These are phyloP conservation scores for Eupeodes corollae DNA, from an alignment of 1,140 invertebrate species.

Conservation along the genomic window DNA sequence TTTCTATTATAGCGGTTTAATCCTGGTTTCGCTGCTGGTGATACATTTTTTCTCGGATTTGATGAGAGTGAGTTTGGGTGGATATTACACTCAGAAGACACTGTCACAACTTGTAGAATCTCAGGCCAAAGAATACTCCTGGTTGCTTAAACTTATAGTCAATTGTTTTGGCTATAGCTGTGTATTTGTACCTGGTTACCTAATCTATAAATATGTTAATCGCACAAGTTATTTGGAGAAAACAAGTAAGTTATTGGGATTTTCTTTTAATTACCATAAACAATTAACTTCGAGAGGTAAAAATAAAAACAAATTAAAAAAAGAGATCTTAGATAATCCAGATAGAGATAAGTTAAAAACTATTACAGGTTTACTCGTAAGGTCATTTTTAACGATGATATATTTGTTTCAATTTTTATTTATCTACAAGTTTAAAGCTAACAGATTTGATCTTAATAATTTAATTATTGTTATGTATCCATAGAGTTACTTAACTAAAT, in stretches of 20 bases:
- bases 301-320: neutral
- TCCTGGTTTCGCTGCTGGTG: constrained; percentile 24
- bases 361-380: no score
- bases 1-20: constrained; percentile 19
- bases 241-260: constrained; percentile 46
- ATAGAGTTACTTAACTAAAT: no score
- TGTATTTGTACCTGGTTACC: constrained; percentile 72
- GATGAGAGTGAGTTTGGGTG: constrained; percentile 19
- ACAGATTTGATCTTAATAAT: no score
- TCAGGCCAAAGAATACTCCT: constrained; percentile 46
- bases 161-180: constrained; percentile 85
- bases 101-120: constrained; percentile 30
- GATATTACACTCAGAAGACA: constrained; percentile 22
- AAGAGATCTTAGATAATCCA: neutral
- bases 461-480: no score
- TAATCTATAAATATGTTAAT: constrained; percentile 74
- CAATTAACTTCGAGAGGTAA: neutral
- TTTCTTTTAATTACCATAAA: no score
- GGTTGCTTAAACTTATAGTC: constrained; percentile 62
- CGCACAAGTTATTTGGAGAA: constrained; percentile 71
- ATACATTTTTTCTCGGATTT: constrained; percentile 33
- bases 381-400: no score
- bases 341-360: no score
- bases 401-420: no score
- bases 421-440: no score